A percentile compares a stretch with the other conserved stretches of the same genome.
phyloP scores from a whole-genome alignment of 2,113 vertebrate species.

The Salvelinus namaycush region DNA sequence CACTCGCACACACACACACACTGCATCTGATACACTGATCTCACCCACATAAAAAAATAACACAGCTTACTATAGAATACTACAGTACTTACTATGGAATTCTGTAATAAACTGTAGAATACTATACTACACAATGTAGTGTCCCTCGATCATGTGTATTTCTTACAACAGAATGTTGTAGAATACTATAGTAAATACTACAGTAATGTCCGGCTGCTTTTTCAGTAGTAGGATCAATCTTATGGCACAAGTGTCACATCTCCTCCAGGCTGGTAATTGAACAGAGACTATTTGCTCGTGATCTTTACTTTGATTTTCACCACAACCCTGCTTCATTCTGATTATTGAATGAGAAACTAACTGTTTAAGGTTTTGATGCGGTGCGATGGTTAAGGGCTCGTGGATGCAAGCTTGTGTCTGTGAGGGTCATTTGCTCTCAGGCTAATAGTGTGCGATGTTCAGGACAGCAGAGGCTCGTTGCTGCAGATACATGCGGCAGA shows the following conservation, averaged over 20 bases:
- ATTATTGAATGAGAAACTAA: background rate
- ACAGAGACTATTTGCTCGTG: constrained; percentile 6
- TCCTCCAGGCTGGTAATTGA: constrained; percentile 13
- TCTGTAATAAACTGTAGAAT: no score
- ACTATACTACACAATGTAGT: no score
- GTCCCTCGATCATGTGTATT: no score
- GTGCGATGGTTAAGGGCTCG: background rate
- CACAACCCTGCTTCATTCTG: background rate
- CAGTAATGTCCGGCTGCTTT: constrained; percentile 26
- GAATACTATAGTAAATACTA: no score
- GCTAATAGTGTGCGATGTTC: constrained; percentile 11
- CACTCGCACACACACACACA: background rate
- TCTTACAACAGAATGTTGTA: no score
- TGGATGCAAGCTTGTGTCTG: background rate
- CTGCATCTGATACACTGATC: constrained; percentile 24
- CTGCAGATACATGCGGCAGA: constrained; percentile 20
- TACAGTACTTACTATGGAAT: no score
- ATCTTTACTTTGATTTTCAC: constrained; percentile 14
- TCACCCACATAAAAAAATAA: background rate
- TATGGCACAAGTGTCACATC: constrained; percentile 18
- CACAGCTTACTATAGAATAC: no score
- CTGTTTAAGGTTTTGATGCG: constrained; percentile 6
- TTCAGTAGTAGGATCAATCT: constrained; percentile 23
- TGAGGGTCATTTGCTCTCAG: constrained; percentile 1
- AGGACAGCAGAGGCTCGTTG: constrained; percentile 17